Percentiles rank a stretch among this genome's conserved stretches.
These are phyloP conservation scores for Petromus typicus DNA, from an alignment of 2,113 vertebrate genomes.

Conservation along the genomic window DNA sequence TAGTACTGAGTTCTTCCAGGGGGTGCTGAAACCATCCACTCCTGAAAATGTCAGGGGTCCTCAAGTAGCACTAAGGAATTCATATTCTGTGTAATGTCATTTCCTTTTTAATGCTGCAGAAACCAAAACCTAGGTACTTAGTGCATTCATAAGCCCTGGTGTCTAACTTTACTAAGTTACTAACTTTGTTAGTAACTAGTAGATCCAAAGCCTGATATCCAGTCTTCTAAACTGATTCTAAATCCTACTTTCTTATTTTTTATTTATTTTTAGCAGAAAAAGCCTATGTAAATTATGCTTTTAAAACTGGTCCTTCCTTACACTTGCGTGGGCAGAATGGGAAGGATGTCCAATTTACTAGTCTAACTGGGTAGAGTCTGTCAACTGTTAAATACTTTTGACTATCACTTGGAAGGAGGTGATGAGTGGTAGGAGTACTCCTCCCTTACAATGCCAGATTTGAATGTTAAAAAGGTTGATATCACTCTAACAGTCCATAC, in stretches of 20 bases:
- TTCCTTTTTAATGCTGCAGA: constrained; percentile 18
- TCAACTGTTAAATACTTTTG: not conserved
- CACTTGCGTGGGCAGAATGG: not conserved
- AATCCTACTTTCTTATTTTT: not conserved
- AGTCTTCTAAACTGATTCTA: not conserved
- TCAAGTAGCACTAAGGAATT: not conserved
- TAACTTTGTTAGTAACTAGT: not conserved
- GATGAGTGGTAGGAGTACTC: not conserved
- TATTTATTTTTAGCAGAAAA: not conserved
- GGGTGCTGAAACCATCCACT: constrained; percentile 7
- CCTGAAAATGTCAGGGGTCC: not conserved
- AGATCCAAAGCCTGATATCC: not conserved
- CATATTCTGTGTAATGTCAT: not conserved
- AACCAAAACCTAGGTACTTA: constrained; percentile 17
- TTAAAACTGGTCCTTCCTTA: not conserved
- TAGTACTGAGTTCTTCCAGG: not conserved
- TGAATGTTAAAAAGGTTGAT: not conserved
- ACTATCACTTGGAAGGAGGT: not conserved
- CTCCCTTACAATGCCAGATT: not conserved
- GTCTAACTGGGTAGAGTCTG: not conserved
- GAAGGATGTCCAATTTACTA: not conserved
- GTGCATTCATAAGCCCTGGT: not conserved
- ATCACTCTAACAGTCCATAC: not conserved
- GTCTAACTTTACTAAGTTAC: too few relatives aligned
- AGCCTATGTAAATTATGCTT: not conserved